Evolutionary conservation across 35 echinoderm and acorn worm species (phyloP).

Genomic region (Ptychodera flava): DNA sequence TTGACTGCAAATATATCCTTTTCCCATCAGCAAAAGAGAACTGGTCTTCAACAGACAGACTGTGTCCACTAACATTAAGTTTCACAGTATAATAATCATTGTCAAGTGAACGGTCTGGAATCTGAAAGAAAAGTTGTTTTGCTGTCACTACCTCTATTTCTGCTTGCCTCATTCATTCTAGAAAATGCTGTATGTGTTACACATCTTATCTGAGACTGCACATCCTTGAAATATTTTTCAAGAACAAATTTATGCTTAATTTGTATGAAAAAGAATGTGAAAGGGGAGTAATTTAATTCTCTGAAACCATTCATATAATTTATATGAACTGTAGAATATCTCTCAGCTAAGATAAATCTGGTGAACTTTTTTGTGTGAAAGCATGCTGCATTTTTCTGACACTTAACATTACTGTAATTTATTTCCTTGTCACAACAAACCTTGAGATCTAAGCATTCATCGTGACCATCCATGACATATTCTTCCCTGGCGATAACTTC

Average conservation of each 20-base stretch:
- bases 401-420: not conserved
- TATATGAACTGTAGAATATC: not conserved
- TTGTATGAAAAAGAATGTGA: not conserved
- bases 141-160: too few relatives aligned
- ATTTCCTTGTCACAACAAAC: conserved; percentile 26
- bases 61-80: conserved; percentile 2
- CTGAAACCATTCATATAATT: not conserved
- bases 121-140: not conserved
- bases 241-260: too few relatives aligned
- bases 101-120: conserved; percentile 5
- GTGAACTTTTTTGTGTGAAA: not conserved
- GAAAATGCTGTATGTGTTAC: not conserved
- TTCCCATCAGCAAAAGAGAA: conserved; percentile 34
- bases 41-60: not conserved
- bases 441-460: conserved; percentile 56
- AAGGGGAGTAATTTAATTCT: not conserved
- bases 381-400: not conserved
- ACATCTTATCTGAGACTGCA: not conserved
- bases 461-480: conserved; percentile 45
- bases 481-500: not conserved
- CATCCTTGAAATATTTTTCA: too few relatives aligned
- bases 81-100: conserved; percentile 2
- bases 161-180: not conserved
- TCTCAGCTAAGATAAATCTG: not conserved
- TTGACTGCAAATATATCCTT: conserved; percentile 34